Evolutionary conservation across 2,113 vertebrate genomes (phyloP).

Genomic region (Erpornis zantholeuca): DNA sequence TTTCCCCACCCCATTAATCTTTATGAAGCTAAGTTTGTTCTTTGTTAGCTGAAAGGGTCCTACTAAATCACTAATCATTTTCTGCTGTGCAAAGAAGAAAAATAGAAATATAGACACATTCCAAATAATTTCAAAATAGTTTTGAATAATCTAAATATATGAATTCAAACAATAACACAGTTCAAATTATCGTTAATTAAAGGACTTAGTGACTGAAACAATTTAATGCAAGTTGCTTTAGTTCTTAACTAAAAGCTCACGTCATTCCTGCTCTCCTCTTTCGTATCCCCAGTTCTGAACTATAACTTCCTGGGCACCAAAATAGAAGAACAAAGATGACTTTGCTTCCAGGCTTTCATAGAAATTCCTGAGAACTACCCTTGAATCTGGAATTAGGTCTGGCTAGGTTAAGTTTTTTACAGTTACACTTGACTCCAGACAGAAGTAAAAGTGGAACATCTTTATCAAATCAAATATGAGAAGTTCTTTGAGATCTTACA

Average conservation of each 20-base stretch:
- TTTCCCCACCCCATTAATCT: neutral
- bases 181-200: neutral
- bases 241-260: neutral
- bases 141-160: neutral
- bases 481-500: neutral
- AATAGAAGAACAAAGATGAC: neutral
- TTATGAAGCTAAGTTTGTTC: neutral
- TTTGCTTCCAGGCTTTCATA: neutral
- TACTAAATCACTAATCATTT: neutral
- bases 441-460: neutral
- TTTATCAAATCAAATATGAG: neutral
- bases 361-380: neutral
- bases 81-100: neutral
- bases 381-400: neutral
- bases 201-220: neutral
- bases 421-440: neutral
- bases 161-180: neutral
- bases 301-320: neutral
- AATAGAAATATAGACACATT: neutral
- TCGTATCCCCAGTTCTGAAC: neutral
- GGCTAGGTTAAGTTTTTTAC: neutral
- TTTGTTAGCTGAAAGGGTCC: neutral
- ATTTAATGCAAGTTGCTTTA: neutral
- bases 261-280: neutral
- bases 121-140: neutral